A percentile compares a stretch with the other conserved stretches of the same genome.
phyloP scores from a whole-genome alignment of 2,797 vertebrate genomes.

The Pseudomugil gertrudae region DNA sequence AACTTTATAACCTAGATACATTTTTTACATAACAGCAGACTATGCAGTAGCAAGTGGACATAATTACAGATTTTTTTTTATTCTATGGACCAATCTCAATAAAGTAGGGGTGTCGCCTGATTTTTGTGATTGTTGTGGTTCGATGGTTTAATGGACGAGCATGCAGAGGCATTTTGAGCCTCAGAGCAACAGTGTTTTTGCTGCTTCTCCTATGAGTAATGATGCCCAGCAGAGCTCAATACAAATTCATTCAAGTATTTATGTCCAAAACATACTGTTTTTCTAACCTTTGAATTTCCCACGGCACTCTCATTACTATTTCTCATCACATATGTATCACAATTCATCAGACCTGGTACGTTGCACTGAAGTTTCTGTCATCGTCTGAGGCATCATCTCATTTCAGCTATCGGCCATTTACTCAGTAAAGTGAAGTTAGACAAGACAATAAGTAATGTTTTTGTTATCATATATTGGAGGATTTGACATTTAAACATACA shows the following conservation, averaged over 20 bases:
- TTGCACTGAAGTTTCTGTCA: neutral
- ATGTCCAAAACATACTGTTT: neutral
- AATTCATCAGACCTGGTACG: slow-evolving; percentile 1
- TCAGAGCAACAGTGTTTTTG: neutral
- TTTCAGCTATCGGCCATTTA: neutral
- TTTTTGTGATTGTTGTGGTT: too few species aligned
- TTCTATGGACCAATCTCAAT: too few species aligned
- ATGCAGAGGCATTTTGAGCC: too few species aligned
- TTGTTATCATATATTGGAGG: neutral
- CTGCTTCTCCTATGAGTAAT: neutral
- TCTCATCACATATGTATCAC: neutral
- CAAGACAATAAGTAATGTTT: neutral
- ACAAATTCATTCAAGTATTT: neutral
- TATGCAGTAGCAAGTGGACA: too few species aligned
- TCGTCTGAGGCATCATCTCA: neutral
- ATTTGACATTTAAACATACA: neutral
- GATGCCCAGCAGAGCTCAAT: neutral
- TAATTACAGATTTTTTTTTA: too few species aligned
- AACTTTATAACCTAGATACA: too few species aligned
- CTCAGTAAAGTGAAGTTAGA: neutral
- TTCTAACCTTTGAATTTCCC: neutral
- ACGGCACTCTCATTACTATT: neutral
- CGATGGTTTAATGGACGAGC: too few species aligned
- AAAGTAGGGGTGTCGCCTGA: too few species aligned
- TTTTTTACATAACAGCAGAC: too few species aligned